Evolutionary conservation across 2,797 vertebrate species (phyloP).

Genomic region (Mus caroli): DNA sequence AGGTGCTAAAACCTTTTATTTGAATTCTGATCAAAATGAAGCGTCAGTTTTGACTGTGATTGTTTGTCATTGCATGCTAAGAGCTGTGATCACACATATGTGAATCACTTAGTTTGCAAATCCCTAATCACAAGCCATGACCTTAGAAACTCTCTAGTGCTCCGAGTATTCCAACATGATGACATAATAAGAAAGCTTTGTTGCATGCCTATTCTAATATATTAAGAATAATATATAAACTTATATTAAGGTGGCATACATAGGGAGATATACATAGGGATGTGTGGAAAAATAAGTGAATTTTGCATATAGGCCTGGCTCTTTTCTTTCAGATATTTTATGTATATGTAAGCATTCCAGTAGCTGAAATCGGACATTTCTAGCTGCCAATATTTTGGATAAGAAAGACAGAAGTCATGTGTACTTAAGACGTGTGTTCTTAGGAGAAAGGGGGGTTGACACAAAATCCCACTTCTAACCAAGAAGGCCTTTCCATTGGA

Average conservation of each 20-base stretch:
- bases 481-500: background rate
- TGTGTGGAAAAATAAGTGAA: background rate
- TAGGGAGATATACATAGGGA: background rate
- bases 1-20: constrained; percentile 38
- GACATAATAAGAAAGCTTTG: background rate
- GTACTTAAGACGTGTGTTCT: background rate
- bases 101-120: constrained; percentile 22
- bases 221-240: background rate
- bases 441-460: background rate
- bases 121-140: background rate
- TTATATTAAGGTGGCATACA: background rate
- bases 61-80: constrained; percentile 24
- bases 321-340: background rate
- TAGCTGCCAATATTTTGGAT: background rate
- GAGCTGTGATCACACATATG: background rate
- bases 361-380: background rate
- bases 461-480: background rate
- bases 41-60: background rate
- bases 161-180: background rate
- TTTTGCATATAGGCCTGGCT: background rate
- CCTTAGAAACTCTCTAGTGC: background rate
- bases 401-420: background rate
- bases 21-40: constrained; percentile 10
- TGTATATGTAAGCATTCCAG: background rate
- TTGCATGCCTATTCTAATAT: background rate